phyloP scores from a whole-genome alignment of 2,113 vertebrate genomes.

The Nothoprocta perdicaria region DNA sequence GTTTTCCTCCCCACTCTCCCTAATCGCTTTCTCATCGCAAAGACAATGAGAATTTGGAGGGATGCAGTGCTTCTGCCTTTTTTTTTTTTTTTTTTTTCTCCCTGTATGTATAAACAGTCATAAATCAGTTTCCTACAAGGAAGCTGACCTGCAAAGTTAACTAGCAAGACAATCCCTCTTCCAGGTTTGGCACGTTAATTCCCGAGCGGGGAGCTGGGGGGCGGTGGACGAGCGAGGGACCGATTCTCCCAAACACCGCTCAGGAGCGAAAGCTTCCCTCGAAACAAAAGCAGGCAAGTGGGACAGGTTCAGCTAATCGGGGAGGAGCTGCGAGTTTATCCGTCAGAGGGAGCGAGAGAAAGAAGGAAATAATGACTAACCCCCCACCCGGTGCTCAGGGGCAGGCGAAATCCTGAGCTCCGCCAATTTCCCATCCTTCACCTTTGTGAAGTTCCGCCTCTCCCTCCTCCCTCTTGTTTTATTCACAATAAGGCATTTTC shows the following conservation, averaged over 20 bases:
- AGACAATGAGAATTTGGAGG: constrained; percentile 58
- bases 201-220: background rate
- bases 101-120: constrained; percentile 32
- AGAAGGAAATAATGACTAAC: background rate
- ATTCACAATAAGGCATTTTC: constrained; percentile 51
- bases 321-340: background rate
- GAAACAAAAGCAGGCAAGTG: background rate
- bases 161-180: background rate
- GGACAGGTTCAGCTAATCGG: background rate
- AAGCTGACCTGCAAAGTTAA: constrained; percentile 47
- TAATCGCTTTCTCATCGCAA: background rate
- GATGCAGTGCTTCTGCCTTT: constrained; percentile 9
- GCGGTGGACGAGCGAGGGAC: background rate
- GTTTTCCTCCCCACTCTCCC: background rate
- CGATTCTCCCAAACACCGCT: background rate
- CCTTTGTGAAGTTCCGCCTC: constrained; percentile 33
- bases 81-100: constrained; percentile 68
- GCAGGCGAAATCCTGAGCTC: background rate
- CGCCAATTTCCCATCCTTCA: constrained; percentile 36
- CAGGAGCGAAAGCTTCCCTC: background rate
- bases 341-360: background rate
- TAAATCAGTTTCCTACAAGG: constrained; percentile 53
- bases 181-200: constrained; percentile 19
- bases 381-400: background rate
- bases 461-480: constrained; percentile 56